phyloP scores from a whole-genome alignment of 2,888 invertebrate species.

The Oasisia sp. region DNA sequence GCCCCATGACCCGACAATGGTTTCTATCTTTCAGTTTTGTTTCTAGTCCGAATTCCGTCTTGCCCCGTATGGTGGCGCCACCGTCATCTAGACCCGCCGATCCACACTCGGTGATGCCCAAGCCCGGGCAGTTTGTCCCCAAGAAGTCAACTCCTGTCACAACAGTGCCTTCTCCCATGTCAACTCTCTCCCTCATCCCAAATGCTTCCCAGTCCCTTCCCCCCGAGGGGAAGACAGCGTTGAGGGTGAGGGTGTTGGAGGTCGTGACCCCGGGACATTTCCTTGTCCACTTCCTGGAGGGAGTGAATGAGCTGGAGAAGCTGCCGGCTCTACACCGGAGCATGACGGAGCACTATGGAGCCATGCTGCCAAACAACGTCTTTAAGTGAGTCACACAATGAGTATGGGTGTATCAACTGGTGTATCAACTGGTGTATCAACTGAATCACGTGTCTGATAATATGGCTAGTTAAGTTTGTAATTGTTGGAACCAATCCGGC shows the following conservation, averaged over 20 bases:
- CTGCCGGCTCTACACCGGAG: constrained; percentile 14
- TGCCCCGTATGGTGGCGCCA: not conserved
- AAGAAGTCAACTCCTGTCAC: not conserved
- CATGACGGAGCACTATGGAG: constrained; percentile 24
- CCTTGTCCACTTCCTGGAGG: constrained; percentile 20
- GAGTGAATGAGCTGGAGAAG: constrained; percentile 22
- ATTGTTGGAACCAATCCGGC: no score
- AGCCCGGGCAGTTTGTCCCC: not conserved
- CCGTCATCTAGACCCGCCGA: not conserved
- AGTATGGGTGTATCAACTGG: no score
- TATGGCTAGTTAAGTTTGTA: no score
- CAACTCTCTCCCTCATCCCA: not conserved
- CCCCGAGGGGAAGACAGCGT: not conserved
- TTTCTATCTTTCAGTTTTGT: constrained; percentile 5
- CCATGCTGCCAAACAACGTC: not conserved
- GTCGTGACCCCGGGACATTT: constrained; percentile 21
- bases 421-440: no score
- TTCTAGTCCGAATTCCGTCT: not conserved
- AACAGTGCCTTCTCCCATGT: not conserved
- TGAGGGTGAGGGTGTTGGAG: constrained; percentile 23
- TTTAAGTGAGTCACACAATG: constrained; percentile 21
- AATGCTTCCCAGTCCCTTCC: not conserved
- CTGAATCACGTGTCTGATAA: no score
- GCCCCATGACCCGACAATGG: not conserved
- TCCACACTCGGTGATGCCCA: not conserved